Percentiles rank a stretch among this genome's conserved stretches.
Conservation (phyloP, 2,113 vertebrate species). For the Gorsachius goisagi region DNA sequence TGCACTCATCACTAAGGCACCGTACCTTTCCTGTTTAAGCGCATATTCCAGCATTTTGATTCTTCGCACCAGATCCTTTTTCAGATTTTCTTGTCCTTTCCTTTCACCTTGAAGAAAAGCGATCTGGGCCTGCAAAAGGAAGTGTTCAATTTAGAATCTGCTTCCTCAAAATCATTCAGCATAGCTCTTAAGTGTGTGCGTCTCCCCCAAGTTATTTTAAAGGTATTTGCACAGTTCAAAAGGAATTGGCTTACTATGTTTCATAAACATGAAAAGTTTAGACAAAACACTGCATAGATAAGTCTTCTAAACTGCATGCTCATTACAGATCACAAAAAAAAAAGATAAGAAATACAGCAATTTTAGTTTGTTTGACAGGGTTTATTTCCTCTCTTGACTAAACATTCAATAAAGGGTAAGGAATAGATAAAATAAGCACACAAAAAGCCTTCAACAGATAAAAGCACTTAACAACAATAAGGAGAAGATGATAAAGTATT, state of each 20-base stretch:
- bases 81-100: conserved; percentile 87
- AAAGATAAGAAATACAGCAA: background rate
- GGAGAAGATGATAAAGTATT: background rate
- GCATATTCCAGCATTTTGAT: conserved; percentile 90
- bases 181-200: background rate
- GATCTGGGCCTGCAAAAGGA: conserved; percentile 80
- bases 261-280: background rate
- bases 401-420: background rate
- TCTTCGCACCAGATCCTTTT: conserved; percentile 86
- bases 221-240: background rate
- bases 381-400: background rate
- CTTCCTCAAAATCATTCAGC: background rate
- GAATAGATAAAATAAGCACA: background rate
- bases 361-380: background rate
- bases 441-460: background rate
- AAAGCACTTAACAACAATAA: background rate
- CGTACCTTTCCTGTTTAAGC: conserved; percentile 86
- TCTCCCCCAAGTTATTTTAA: background rate
- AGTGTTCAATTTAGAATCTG: conserved; percentile 22
- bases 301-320: background rate
- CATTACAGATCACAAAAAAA: background rate
- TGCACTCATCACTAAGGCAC: background rate
- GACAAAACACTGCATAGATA: background rate
- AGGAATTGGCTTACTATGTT: background rate
- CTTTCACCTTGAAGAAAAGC: conserved; percentile 87